Evolutionary conservation across 23 tunicate genomes (phyloP).

Genomic region (Styela plicata): DNA sequence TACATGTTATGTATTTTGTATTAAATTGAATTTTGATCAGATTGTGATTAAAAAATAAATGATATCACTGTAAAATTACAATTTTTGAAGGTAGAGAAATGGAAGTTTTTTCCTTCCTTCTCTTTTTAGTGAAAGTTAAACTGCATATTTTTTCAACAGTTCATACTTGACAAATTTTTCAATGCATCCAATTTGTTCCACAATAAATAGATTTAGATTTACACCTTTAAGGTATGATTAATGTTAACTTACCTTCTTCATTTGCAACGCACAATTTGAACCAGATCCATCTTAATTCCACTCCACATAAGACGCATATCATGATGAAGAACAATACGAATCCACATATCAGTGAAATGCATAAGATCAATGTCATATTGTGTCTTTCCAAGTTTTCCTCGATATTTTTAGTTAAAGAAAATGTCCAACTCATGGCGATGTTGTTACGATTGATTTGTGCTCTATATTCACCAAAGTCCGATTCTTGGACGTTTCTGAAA

Average conservation of each 20-base stretch:
- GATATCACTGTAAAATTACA: too few relatives aligned
- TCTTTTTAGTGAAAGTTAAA: too few relatives aligned
- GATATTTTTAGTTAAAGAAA: background rate
- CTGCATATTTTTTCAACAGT: too few relatives aligned
- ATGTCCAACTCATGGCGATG: background rate
- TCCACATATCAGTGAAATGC: background rate
- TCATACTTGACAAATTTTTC: too few relatives aligned
- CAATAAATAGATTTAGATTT: too few relatives aligned
- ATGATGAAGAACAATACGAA: background rate
- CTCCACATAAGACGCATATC: background rate
- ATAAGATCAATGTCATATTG: background rate
- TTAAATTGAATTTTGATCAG: too few relatives aligned
- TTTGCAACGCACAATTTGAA: background rate
- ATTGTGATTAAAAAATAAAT: too few relatives aligned
- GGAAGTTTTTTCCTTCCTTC: too few relatives aligned
- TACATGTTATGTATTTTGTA: too few relatives aligned
- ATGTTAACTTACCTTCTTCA: slow-evolving; percentile 4
- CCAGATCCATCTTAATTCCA: slow-evolving; percentile 21
- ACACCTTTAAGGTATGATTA: too few relatives aligned
- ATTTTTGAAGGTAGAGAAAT: too few relatives aligned
- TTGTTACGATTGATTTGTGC: background rate
- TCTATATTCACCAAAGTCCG: background rate
- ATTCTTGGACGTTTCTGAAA: slow-evolving; percentile 2
- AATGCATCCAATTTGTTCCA: too few relatives aligned
- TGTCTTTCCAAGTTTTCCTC: background rate